Percentiles rank a stretch among this genome's conserved stretches.
phyloP scores from a whole-genome alignment of 1,140 invertebrate species.

The Micrasema longulum region DNA sequence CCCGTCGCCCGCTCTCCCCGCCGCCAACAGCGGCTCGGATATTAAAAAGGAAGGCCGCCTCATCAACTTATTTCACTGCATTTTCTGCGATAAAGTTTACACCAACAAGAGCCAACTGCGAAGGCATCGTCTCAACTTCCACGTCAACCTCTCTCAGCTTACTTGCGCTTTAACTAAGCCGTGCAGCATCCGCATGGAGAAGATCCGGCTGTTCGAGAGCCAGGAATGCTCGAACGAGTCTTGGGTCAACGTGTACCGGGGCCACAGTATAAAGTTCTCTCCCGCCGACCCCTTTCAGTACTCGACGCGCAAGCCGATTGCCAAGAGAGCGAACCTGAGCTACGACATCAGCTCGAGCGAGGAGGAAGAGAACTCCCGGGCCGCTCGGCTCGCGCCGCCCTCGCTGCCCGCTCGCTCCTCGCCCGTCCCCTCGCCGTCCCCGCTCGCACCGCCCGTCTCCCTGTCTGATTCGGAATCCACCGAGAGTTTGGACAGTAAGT shows the following conservation, averaged over 20 bases:
- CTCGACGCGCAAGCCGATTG: not conserved
- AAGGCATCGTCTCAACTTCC: conserved; percentile 5
- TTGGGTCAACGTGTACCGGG: not conserved
- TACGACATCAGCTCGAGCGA: conserved; percentile 14
- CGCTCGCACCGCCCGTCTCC: not conserved
- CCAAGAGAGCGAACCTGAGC: not conserved
- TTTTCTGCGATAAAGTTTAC: conserved; percentile 10
- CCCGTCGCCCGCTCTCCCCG: no score
- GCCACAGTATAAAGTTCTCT: not conserved
- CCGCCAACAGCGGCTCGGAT: not conserved
- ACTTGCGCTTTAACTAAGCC: conserved; percentile 10
- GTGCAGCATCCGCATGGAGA: conserved; percentile 18
- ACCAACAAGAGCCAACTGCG: conserved; percentile 15
- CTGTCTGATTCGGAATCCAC: conserved; percentile 6
- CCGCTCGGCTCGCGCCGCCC: not conserved
- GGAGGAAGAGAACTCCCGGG: not conserved
- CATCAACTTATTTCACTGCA: not conserved
- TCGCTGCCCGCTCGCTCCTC: not conserved
- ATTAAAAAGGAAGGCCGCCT: not conserved
- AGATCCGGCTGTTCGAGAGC: not conserved
- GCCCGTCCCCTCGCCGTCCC: not conserved
- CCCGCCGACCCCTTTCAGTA: not conserved
- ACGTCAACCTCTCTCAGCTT: not conserved
- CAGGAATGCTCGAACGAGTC: not conserved
- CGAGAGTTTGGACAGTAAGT: conserved; percentile 1